Evolutionary conservation across 2,797 vertebrate species (phyloP).

Genomic region (Craterocephalus amniculus): DNA sequence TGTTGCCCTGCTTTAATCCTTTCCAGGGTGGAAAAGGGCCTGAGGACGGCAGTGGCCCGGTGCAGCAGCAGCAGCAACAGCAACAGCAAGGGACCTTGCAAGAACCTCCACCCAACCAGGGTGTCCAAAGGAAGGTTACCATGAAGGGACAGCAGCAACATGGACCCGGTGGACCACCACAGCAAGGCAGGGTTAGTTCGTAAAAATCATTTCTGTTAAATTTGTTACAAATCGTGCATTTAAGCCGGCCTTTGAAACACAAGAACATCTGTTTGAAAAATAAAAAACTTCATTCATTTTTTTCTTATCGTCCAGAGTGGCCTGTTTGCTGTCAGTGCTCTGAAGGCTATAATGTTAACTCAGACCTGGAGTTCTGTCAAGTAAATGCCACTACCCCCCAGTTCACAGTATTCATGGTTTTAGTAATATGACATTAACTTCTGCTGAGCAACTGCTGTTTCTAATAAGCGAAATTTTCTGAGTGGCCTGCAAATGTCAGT

Average conservation of each 20-base stretch:
- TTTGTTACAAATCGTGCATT: background rate
- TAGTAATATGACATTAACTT: background rate
- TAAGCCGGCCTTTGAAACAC: background rate
- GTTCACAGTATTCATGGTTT: background rate
- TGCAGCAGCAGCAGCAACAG: too few relatives aligned
- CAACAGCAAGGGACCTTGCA: conserved; percentile 73
- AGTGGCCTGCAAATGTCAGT: background rate
- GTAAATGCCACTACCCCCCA: background rate
- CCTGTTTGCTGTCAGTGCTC: background rate
- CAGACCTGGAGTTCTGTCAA: background rate
- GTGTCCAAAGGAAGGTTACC: conserved; percentile 90
- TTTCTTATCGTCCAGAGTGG: background rate
- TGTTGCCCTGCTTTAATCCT: conserved; percentile 29
- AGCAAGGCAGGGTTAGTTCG: conserved; percentile 81
- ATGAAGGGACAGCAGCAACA: conserved; percentile 82
- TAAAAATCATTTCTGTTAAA: conserved; percentile 13
- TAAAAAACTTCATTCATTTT: too few relatives aligned
- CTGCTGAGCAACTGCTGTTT: background rate
- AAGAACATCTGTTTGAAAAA: background rate
- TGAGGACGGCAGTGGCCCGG: conserved; percentile 73
- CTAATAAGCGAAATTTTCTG: background rate
- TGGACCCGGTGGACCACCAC: conserved; percentile 62
- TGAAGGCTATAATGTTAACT: background rate
- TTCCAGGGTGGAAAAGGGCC: conserved; percentile 86
- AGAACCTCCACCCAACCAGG: conserved; percentile 74